These are phyloP conservation scores for Macrotus californicus DNA, from an alignment of 2,113 vertebrate genomes.

Conservation along the genomic window DNA sequence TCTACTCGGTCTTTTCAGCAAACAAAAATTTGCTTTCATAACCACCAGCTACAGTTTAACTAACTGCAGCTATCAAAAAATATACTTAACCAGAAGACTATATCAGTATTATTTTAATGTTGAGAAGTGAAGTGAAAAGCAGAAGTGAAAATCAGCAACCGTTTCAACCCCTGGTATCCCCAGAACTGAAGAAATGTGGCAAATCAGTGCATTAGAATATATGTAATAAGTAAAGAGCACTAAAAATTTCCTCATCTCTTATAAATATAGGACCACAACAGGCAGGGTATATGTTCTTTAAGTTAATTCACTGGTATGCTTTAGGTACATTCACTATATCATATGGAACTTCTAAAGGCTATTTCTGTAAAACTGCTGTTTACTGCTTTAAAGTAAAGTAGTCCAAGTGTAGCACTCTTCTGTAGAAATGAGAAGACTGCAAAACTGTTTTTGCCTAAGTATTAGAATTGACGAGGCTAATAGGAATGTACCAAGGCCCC, in stretches of 20 bases:
- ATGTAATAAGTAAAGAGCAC: background rate
- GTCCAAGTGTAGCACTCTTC: background rate
- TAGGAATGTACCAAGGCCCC: background rate
- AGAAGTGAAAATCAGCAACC: background rate
- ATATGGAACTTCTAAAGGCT: background rate
- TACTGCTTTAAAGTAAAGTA: background rate
- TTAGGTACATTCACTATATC: background rate
- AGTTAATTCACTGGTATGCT: background rate
- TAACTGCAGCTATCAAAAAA: background rate
- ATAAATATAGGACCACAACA: background rate
- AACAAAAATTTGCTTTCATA: background rate
- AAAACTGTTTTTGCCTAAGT: background rate
- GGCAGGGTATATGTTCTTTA: background rate
- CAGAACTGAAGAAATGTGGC: background rate
- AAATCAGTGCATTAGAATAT: background rate
- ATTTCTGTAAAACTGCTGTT: background rate
- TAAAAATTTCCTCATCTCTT: background rate
- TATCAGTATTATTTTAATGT: background rate
- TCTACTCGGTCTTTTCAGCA: background rate
- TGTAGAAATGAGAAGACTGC: background rate
- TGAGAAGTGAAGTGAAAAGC: conserved; percentile 13
- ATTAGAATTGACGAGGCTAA: background rate
- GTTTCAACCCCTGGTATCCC: background rate
- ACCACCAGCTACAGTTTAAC: background rate
- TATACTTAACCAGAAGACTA: background rate